Base-by-base conservation (phyloP, 1,140 invertebrate genomes). In the Sycophila sp. region DNA sequence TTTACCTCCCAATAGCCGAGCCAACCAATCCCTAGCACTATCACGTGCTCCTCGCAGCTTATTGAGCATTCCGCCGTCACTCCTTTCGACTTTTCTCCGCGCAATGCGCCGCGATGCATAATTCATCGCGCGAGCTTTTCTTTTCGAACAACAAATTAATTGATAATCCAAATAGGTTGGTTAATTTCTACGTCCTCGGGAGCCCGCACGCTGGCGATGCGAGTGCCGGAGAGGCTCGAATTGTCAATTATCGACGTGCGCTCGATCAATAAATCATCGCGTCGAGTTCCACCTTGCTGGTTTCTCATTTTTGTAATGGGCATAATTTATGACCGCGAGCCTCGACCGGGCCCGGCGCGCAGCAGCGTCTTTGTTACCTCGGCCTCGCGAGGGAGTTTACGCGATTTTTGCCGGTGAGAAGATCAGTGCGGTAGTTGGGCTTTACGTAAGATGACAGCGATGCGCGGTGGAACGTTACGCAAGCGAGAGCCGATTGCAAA, bases 391-490 rank as follows among this genome's bases (percentile, higher is more conserved):
- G 10, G 8, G 22, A 56, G 30, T 65, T 65, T 40, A 65, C 34
- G 62, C n/a, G n/a, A n/a, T n/a, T 38, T 38, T 53, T n/a, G 63
- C 24, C 11, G n/a, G 2, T 22, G 10, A 4, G 49, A 15, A 53
- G 24, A 4, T 13, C 42, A 56, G 64, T 56, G 30, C 38, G 45
- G 28, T 7, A 40, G 47, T 47, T 30, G n/a, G n/a, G 22, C 13
- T 63, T 69, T 69, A 69, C 68, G 68, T 69, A 69, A 69, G 67
- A 51, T 22, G 55, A n/a, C 24, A 6, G 22, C 24, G 34, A 62
- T 47, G 55, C 32, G 17, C 36, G n/a, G 24, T 13, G 28, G 19
- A 40, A 32, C 6, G 26, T 64, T 71, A 71, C 51, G 68, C 40
- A 71, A 71, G 22, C 36, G 34, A 63, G 34, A 28, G 19, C 15